Percentiles rank a stretch among this genome's conserved stretches.
Evolutionary conservation across 2,888 invertebrate species (phyloP).

Genomic region (Podotricha telesiphe): DNA sequence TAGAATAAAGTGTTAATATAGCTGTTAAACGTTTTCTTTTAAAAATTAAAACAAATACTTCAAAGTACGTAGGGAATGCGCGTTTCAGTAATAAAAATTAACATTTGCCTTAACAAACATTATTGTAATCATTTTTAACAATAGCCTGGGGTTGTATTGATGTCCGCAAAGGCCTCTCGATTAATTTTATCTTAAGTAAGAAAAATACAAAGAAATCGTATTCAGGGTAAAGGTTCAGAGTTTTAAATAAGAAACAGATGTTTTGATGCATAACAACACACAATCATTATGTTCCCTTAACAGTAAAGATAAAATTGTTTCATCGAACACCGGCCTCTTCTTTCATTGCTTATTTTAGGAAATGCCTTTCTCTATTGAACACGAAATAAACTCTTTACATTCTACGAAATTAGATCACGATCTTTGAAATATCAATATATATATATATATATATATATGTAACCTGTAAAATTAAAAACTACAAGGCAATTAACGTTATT

Average conservation of each 20-base stretch:
- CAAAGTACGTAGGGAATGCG: slow-evolving; percentile 58
- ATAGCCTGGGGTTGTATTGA: slow-evolving; percentile 76
- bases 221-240: slow-evolving; percentile 59
- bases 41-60: slow-evolving; percentile 58
- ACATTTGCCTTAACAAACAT: slow-evolving; percentile 76
- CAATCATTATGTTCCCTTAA: slow-evolving; percentile 41
- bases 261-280: slow-evolving; percentile 50
- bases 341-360: slow-evolving; percentile 32
- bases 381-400: slow-evolving; percentile 25
- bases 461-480: not conserved
- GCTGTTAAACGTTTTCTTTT: slow-evolving; percentile 37
- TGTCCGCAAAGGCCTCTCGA: slow-evolving; percentile 74
- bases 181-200: slow-evolving; percentile 75
- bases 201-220: slow-evolving; percentile 61
- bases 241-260: slow-evolving; percentile 62
- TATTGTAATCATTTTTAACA: slow-evolving; percentile 77
- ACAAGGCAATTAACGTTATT: not conserved
- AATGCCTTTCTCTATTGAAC: slow-evolving; percentile 35
- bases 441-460: too few species aligned
- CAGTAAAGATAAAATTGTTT: slow-evolving; percentile 39
- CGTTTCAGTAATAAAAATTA: slow-evolving; percentile 76
- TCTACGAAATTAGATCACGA: not conserved
- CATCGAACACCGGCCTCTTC: slow-evolving; percentile 27
- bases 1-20: slow-evolving; percentile 40
- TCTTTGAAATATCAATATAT: not conserved